Percentiles rank a stretch among this genome's conserved stretches.
These are phyloP conservation scores for Leptatherina wallacei DNA, from an alignment of 2,797 vertebrate species.

Conservation along the genomic window DNA sequence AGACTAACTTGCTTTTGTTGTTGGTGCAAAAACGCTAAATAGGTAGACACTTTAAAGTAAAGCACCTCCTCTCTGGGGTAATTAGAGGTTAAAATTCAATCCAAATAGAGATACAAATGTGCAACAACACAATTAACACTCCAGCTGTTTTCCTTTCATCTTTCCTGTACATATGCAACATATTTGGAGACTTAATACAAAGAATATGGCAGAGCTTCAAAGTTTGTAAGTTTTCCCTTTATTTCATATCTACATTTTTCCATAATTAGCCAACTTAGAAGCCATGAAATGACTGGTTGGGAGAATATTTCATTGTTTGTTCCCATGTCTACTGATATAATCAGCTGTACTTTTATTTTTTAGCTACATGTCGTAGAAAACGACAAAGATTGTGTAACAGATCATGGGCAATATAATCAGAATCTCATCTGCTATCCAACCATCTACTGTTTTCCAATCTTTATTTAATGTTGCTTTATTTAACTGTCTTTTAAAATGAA, in stretches of 20 bases:
- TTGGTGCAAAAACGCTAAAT: conserved; percentile 42
- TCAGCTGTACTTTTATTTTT: not conserved
- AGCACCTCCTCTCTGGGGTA: conserved; percentile 21
- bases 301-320: not conserved
- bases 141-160: conserved; percentile 6
- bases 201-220: not conserved
- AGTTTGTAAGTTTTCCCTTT: not conserved
- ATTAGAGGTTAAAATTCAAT: conserved; percentile 55
- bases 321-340: not conserved
- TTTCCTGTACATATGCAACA: not conserved
- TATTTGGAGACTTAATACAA: not conserved
- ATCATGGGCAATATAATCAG: not conserved
- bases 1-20: conserved; percentile 53
- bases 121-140: conserved; percentile 16
- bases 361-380: not conserved
- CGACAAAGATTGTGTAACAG: not conserved
- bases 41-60: conserved; percentile 25
- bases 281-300: not conserved
- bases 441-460: not conserved
- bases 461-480: not conserved
- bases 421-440: not conserved
- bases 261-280: not conserved
- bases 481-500: not conserved
- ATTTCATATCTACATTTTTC: not conserved
- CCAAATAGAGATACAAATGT: conserved; percentile 33